A percentile compares a stretch with the other conserved stretches of the same genome.
Conservation (phyloP, 2,797 vertebrate species). For the Vipera latastei region DNA sequence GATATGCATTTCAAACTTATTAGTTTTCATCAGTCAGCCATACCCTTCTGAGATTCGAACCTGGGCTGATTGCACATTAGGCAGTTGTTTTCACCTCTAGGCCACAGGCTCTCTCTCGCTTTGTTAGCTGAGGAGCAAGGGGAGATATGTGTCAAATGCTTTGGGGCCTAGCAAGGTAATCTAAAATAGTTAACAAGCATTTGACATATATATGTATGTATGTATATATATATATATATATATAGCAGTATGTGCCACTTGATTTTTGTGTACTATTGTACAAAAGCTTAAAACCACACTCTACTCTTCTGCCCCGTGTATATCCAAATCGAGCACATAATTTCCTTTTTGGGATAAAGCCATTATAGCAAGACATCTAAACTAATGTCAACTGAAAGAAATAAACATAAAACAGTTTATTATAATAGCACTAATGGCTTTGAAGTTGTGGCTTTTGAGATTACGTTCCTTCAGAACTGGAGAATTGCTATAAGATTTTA, state of each 20-base stretch:
- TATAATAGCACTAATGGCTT: background rate
- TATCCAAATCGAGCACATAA: background rate
- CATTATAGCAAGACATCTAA: background rate
- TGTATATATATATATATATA: background rate
- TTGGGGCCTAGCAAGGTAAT: too few species aligned
- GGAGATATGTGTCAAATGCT: too few species aligned
- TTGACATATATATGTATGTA: too few species aligned
- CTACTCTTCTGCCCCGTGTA: background rate
- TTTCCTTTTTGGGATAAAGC: background rate
- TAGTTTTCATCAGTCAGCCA: too few species aligned
- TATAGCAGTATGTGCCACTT: background rate
- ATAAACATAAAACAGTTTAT: background rate
- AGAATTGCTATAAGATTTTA: background rate
- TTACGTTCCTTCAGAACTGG: background rate
- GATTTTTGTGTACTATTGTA: background rate
- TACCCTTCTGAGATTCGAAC: too few species aligned
- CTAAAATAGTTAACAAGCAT: too few species aligned
- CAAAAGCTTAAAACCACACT: background rate
- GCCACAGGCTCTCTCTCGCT: too few species aligned
- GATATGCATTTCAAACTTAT: too few species aligned
- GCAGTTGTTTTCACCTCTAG: too few species aligned
- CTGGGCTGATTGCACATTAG: too few species aligned
- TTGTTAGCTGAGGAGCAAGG: too few species aligned
- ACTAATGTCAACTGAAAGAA: background rate
- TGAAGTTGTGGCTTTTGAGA: background rate